Base-by-base conservation (phyloP, 2,888 invertebrate genomes). In the Ormyrus thymus region DNA sequence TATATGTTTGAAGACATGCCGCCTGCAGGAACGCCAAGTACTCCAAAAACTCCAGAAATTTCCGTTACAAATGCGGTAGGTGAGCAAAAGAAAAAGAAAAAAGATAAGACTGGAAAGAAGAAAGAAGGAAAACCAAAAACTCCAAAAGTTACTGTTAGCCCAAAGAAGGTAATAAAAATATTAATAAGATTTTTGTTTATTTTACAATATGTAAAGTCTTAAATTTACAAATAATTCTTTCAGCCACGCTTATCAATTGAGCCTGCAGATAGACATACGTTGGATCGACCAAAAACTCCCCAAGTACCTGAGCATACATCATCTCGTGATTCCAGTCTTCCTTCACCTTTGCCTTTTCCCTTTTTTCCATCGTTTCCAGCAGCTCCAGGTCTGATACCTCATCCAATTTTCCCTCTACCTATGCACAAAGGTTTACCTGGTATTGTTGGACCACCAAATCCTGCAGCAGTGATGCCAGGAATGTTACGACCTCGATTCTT, bases 321-420 rank as follows among this genome's bases (percentile, higher is more conserved):
- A 3, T 82, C 81, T 48, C 85, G 86, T 73, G 88, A 88, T 68
- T 73, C 84, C 90, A 92, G 56, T 92, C 92, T 90, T 90, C 92
- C 84, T 29, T 29, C 29, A 84, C 92, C 86, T 86, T 91, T 87
- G 89, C 92, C 86, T 78, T 91, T 90, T 59, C 90, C 91, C 2
- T 90, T 91, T 80, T 89, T 90, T 15, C 87, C 90, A 48, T 83
- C 88, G 8, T 88, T 88, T 62, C 86, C 89, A 46, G 81, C 87
- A 50, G 93, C 93, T 0, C 93, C 93, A 11, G 93, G 94, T 51
- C 90, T 94, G 64, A 94, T 94, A 85, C 93, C 94, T 6, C 91
- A 92, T 8, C 91, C 92, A 55, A 89, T 93, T 50, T 80, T 80
- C 50, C 65, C 79, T 11, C 46, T 73, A 7, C 58, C 78, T 4